phyloP scores from a whole-genome alignment of 2,888 invertebrate species.

The Catocala nupta region DNA sequence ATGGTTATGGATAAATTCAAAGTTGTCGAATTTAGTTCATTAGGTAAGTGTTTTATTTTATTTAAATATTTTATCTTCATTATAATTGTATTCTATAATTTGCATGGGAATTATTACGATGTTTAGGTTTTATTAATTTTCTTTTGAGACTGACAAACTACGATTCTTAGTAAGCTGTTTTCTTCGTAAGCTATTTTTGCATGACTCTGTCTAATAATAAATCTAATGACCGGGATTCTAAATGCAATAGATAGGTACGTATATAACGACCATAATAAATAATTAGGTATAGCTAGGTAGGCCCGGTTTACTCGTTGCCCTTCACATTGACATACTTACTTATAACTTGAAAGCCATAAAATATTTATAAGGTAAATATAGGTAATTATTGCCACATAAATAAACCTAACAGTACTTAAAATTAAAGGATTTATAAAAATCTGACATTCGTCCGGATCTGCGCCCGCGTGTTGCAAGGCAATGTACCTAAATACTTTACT shows the following conservation, averaged over 20 bases:
- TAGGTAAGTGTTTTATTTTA: conserved; percentile 69
- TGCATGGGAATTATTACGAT: not conserved
- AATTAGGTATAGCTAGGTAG: not conserved
- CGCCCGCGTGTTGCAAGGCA: too few relatives aligned
- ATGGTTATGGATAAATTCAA: conserved; percentile 72
- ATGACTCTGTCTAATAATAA: conserved; percentile 21
- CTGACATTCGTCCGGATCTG: too few relatives aligned
- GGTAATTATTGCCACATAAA: too few relatives aligned
- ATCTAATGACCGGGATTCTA: conserved; percentile 23
- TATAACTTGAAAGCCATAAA: too few relatives aligned
- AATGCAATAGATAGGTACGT: conserved; percentile 10
- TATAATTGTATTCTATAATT: not conserved
- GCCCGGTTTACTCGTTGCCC: conserved; percentile 28
- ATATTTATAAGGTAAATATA: too few relatives aligned
- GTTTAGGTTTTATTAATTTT: not conserved
- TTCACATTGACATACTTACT: too few relatives aligned
- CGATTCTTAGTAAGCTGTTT: not conserved
- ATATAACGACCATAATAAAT: conserved; percentile 15
- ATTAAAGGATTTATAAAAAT: too few relatives aligned
- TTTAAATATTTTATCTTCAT: not conserved
- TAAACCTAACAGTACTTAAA: too few relatives aligned
- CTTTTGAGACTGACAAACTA: conserved; percentile 1
- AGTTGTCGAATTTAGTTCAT: conserved; percentile 72
- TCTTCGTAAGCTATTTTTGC: conserved; percentile 23
- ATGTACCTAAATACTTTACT: too few relatives aligned